Evolutionary conservation across 2,888 invertebrate species (phyloP).

Genomic region (Mythimna albipuncta): DNA sequence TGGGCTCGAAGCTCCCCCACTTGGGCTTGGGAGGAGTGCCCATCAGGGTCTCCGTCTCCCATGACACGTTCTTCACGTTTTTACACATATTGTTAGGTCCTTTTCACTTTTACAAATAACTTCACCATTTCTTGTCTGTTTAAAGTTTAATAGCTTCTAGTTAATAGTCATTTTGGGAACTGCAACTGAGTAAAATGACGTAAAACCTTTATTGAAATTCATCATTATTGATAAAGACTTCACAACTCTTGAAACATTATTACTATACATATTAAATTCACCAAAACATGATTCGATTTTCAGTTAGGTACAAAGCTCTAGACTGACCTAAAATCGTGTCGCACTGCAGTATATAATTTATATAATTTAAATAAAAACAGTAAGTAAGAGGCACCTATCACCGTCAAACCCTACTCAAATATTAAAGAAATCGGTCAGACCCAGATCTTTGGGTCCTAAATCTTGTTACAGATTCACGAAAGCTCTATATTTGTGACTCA

Average conservation of each 20-base stretch:
- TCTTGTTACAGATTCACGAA: slow-evolving; percentile 29
- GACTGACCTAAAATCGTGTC: slow-evolving; percentile 10
- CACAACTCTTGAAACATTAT: not conserved
- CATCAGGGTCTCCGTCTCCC: slow-evolving; percentile 89
- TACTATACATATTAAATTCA: not conserved
- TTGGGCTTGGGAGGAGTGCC: slow-evolving; percentile 81
- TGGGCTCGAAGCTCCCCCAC: slow-evolving; percentile 91
- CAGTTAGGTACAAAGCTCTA: not conserved
- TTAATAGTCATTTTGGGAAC: slow-evolving; percentile 36
- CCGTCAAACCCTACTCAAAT: slow-evolving; percentile 45
- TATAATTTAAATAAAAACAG: slow-evolving; percentile 18
- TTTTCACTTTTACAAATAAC: slow-evolving; percentile 61
- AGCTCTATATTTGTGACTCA: slow-evolving; percentile 41
- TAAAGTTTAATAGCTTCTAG: slow-evolving; percentile 21
- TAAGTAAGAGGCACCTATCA: not conserved
- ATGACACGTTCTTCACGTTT: slow-evolving; percentile 83
- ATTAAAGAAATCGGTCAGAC: slow-evolving; percentile 25
- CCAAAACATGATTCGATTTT: not conserved
- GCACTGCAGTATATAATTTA: slow-evolving; percentile 35
- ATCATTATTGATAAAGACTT: not conserved
- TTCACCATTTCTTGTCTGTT: slow-evolving; percentile 56
- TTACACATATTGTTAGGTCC: slow-evolving; percentile 83
- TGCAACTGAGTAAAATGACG: slow-evolving; percentile 31
- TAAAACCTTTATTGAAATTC: not conserved
- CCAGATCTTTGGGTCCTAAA: slow-evolving; percentile 15